A percentile compares a stretch with the other conserved stretches of the same genome.
These are phyloP conservation scores for Corythaeola cristata DNA, from an alignment of 2,113 vertebrate species.

Conservation along the genomic window DNA sequence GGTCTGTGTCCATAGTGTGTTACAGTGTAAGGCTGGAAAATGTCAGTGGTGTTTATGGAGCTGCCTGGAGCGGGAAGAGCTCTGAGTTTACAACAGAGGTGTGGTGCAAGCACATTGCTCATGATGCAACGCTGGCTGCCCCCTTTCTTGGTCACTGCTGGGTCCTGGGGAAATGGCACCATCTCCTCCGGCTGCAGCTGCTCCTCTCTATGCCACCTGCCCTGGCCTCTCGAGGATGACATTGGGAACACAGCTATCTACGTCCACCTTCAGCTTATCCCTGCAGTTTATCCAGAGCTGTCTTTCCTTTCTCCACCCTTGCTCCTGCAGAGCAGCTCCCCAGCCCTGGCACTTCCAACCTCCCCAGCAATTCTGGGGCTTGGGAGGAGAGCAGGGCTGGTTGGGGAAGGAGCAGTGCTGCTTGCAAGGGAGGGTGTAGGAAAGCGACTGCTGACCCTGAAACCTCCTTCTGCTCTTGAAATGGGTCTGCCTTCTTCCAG, in stretches of 20 bases:
- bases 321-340: background rate
- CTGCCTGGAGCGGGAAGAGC: background rate
- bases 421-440: background rate
- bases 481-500: background rate
- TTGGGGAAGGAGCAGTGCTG: background rate
- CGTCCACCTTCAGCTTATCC: background rate
- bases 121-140: background rate
- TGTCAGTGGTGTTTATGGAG: background rate
- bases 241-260: background rate
- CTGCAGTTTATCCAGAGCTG: background rate
- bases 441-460: background rate
- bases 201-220: background rate
- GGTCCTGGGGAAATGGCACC: background rate
- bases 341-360: background rate
- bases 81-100: background rate
- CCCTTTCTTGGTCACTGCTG: background rate
- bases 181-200: accelerated
- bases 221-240: accelerated
- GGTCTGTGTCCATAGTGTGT: background rate
- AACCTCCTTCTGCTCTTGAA: background rate
- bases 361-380: background rate
- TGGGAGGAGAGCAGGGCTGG: background rate
- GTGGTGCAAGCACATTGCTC: accelerated
- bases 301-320: background rate
- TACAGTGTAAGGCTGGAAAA: background rate